A percentile compares a stretch with the other conserved stretches of the same genome.
Conservation (phyloP, 2,113 vertebrate species). For the Phaetusa simplex region DNA sequence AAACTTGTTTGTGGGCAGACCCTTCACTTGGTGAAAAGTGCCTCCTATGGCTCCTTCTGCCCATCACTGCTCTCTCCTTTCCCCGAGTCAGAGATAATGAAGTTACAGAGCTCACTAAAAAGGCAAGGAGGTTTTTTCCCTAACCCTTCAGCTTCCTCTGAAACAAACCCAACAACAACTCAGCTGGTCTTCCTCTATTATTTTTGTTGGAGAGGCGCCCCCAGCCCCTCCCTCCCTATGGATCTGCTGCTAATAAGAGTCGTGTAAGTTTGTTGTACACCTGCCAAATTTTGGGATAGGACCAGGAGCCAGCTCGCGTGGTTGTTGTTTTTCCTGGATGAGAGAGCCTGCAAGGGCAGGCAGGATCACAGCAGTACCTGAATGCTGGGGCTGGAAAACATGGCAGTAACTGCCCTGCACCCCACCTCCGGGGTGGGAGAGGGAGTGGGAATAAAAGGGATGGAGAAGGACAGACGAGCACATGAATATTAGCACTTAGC, state of each 20-base stretch:
- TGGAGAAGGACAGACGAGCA: background rate
- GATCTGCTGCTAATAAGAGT: background rate
- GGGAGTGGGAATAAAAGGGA: background rate
- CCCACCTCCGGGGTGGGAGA: background rate
- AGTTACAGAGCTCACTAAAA: background rate
- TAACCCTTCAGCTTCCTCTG: background rate
- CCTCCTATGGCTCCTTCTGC: background rate
- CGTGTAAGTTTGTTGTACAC: background rate
- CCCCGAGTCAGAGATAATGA: background rate
- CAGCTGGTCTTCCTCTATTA: background rate
- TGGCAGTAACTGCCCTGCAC: background rate
- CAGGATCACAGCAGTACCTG: background rate
- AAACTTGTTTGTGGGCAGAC: background rate
- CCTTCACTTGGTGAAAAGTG: background rate
- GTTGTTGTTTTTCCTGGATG: background rate
- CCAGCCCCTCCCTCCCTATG: background rate
- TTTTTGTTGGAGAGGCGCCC: slow-evolving; percentile 26
- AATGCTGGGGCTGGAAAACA: background rate
- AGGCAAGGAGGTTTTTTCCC: background rate
- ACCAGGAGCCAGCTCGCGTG: background rate
- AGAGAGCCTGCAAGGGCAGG: background rate
- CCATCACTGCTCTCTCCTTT: background rate
- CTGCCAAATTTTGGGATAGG: background rate
- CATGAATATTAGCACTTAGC: background rate
- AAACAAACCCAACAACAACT: slow-evolving; percentile 27